phyloP scores from a whole-genome alignment of 1,140 invertebrate species.

The Drosophila takahashii region DNA sequence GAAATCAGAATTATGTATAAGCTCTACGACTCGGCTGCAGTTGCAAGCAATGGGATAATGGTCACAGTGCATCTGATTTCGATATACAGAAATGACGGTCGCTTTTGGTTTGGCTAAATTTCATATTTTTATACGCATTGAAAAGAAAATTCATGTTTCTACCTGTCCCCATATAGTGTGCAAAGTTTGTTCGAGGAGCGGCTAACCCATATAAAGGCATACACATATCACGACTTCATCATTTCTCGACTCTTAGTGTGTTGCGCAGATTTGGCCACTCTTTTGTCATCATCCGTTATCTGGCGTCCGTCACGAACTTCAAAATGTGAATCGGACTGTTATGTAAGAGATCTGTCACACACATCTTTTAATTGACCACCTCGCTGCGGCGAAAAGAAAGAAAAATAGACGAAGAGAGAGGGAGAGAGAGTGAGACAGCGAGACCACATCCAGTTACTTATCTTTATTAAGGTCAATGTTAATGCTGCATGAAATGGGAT shows the following conservation, averaged over 20 bases:
- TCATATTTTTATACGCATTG: conserved; percentile 16
- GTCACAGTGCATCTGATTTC: neutral
- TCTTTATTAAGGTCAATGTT: conserved; percentile 77
- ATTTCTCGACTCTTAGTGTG: conserved; percentile 1
- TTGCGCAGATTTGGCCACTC: conserved; percentile 42
- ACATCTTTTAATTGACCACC: conserved; percentile 48
- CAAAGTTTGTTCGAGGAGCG: neutral
- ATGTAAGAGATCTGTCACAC: conserved; percentile 60
- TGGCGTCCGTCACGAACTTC: conserved; percentile 56
- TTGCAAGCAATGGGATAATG: neutral
- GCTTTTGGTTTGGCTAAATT: too few relatives aligned
- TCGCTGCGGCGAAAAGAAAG: conserved; percentile 10
- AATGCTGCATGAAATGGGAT: conserved; percentile 58
- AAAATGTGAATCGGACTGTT: conserved; percentile 60
- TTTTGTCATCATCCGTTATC: conserved; percentile 65
- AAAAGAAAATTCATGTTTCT: conserved; percentile 47
- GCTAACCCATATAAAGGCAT: conserved; percentile 1
- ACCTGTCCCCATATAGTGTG: neutral
- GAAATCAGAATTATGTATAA: conserved; percentile 53
- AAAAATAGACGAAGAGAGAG: conserved; percentile 18
- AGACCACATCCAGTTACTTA: conserved; percentile 58
- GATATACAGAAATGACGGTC: too few relatives aligned
- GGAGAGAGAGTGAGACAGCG: conserved; percentile 9
- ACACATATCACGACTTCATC: conserved; percentile 4
- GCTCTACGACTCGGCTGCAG: neutral